Evolutionary conservation across 2,888 invertebrate genomes (phyloP), one percentile per base, ranked within the genome.

Genomic region (Xestia xanthographa): DNA sequence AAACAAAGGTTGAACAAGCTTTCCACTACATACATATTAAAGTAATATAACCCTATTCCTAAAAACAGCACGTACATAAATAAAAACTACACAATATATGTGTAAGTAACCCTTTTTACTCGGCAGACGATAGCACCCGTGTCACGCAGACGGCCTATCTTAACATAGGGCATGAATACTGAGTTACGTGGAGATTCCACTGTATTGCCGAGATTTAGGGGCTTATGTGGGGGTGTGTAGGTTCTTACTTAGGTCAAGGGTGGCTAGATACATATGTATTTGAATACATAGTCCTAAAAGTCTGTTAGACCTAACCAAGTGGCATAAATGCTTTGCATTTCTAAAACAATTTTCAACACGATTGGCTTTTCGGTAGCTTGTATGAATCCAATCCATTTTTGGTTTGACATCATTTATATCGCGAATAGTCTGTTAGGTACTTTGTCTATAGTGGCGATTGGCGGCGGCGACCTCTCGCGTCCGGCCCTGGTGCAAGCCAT

Each of bases 121-220:
- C 22, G 56, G 43, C 26, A 41, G 34, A 11, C 43, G 34, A 38
- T 29, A 65, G 34, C n/a, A 81, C 85, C 80, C 85, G 26, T 69
- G 66, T 72, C 73, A 67, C 43, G 22, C 41, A 62, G 41, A 56
- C 68, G 43, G 34, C 22, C 53, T 29, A 41, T 70, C 60, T 70
- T 66, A 34, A 38, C 66, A 17, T 29, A 69, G 53, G 29, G 1
- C 53, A 22, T 72, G 84, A 79, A 81, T 84, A 66, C 80, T 58
- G 66, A 84, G 65, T 72, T 69, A 45, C 45, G 71, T 72, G 9
- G 41, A 58, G 60, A 65, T 43, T 43, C 50, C 56, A 58, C 29
- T 67, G 58, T 65, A 50, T 71, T 69, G 58, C 53, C 22, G 1
- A 34, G 65, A 72, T 72, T 72, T 72, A 56, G 34, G 53, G 68